Evolutionary conservation across 2,113 vertebrate genomes (phyloP), one percentile per base, ranked within the genome.

Genomic region (Brachionichthys hirsutus): DNA sequence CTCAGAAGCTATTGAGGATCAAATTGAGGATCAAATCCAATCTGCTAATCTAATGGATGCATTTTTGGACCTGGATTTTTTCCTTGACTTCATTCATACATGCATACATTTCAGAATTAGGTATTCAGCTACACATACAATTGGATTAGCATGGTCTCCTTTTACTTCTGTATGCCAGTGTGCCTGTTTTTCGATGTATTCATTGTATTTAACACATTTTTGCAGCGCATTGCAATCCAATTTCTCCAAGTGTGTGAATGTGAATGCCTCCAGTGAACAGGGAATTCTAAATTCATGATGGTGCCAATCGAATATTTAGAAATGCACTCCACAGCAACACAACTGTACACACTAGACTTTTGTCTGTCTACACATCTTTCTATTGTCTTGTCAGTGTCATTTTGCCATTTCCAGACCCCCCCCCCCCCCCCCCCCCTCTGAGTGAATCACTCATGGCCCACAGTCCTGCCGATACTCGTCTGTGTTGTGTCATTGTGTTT

Each of bases 401-500:
- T 83, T 80, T 87, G 57, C 65, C 44, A 62, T 86, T 75, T 62
- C 55, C 49, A 45, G 19, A 50, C 42, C 73, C 43, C 44, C 22
- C 30, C 45, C 19, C 22, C 22, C 22, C 48, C 14, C 9, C 63
- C 75, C 87, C 87, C 89, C 75, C 71, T 77, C 81, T 80, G 75
- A 75, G 73, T 71, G 81, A 72, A 65, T 69, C 78, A 62, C 70
- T 69, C 79, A 15, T 83, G 67, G 85, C 76, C 45, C 64, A 61
- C 46, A 63, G 67, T 30, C 24, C 24, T 6, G 24, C 24, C 24
- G 5, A n/a, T n/a, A 8, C 24, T 30, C 24, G 24, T 76, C 50
- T 81, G 77, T 88, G 81, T 89, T 71, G 78, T 84, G 68, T 74
- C 82, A 82, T 83, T 54, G 68, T 84, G 77, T 83, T 64, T 77